Evolutionary conservation across 2,888 invertebrate species (phyloP).

Genomic region (Euzetes globulus): DNA sequence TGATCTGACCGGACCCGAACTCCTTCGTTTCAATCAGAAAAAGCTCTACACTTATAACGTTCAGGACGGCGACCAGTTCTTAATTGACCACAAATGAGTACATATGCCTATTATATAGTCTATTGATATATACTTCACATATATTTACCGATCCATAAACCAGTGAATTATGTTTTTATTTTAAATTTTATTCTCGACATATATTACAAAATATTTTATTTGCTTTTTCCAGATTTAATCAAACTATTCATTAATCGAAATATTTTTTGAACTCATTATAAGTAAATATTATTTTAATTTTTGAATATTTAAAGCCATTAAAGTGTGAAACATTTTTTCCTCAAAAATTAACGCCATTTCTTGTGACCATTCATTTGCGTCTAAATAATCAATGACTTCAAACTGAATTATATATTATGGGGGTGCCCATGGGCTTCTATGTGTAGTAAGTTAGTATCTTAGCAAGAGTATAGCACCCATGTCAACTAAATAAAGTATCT

Average conservation of each 20-base stretch:
- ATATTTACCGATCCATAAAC: background rate
- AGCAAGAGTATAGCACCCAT: too few species aligned
- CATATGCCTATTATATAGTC: background rate
- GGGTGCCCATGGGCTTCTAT: too few species aligned
- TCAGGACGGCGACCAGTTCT: conserved; percentile 78
- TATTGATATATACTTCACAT: background rate
- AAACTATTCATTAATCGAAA: background rate
- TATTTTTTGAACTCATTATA: too few species aligned
- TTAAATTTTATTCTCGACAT: background rate
- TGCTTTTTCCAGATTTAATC: background rate
- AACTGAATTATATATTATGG: too few species aligned
- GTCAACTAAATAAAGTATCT: too few species aligned
- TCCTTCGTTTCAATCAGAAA: conserved; percentile 79
- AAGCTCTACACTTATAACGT: conserved; percentile 86
- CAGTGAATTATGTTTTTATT: background rate
- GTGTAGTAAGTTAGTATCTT: too few species aligned
- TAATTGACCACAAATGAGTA: conserved; percentile 57
- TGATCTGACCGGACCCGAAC: conserved; percentile 53
- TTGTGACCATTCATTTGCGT: too few species aligned
- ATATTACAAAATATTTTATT: background rate
- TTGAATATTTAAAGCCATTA: too few species aligned
- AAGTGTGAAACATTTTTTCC: too few species aligned
- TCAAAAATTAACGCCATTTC: too few species aligned
- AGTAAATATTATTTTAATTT: too few species aligned
- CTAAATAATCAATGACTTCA: too few species aligned